Evolutionary conservation across 2,888 invertebrate species (phyloP), one percentile per base, ranked within the genome.

Genomic region (Pandemis cinnamomeana): DNA sequence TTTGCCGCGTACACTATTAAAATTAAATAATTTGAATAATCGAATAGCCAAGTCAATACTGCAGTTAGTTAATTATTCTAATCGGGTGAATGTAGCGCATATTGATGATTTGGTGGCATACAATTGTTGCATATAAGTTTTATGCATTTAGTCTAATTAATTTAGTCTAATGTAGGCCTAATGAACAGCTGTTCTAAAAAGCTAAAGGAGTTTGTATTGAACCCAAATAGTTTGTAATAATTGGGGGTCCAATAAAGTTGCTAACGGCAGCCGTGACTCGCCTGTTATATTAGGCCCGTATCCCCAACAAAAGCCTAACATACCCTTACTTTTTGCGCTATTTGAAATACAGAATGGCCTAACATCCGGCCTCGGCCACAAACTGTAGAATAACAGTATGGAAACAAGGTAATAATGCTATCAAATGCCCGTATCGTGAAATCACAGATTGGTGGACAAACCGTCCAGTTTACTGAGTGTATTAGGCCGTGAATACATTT

Each of bases 401-500:
- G 61, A 64, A 71, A 71, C 74, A 71, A 71, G 70, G 74, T 74
- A 71, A 74, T 71, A 74, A 71, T 70, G 66, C 73, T 69, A 73
- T 73, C 73, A 73, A 70, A 66, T 60, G 69, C 73, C 66, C 73
- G 69, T 73, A 73, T 73, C 73, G 69, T 73, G 73, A 73, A 70
- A 73, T 73, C 73, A 70, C 69, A 64, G 73, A 73, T 73, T 73
- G 73, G 72, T 72, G 69, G 69, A 73, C 73, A 66, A 69, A 73
- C 73, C 69, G 51, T 60, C 69, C 58, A 69, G 72, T 73, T 64
- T 66, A 73, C 63, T 64, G 69, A 55, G 72, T 72, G 58, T 60
- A 72, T 68, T 72, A 73, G 69, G 73, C 69, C 73, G 27, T 73
- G 73, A 70, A 73, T 70, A 70, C 73, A 73, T 73, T 73, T 51